Evolutionary conservation across 2,797 vertebrate genomes (phyloP).

Genomic region (Erithacus rubecula): DNA sequence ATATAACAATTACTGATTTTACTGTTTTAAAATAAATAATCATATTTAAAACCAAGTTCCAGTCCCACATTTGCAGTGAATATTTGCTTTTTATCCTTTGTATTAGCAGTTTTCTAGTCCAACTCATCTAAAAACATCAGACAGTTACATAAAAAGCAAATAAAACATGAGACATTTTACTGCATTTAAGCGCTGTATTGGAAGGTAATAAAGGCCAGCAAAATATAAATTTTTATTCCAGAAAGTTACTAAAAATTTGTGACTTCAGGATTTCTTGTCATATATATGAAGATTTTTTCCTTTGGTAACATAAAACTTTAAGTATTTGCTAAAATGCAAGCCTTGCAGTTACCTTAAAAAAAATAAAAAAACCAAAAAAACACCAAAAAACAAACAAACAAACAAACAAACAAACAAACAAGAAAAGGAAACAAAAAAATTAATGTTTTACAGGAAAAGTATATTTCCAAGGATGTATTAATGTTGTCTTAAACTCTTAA

Average conservation of each 20-base stretch:
- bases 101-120: not conserved
- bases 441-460: fast-evolving
- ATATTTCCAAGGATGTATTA: not conserved
- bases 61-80: not conserved
- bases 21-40: not conserved
- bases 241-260: not conserved
- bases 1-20: not conserved
- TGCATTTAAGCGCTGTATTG: not conserved
- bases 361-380: no score
- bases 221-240: not conserved
- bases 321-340: not conserved
- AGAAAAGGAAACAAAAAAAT: not conserved
- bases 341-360: not conserved
- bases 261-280: not conserved
- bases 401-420: not conserved
- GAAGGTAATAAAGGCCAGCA: not conserved
- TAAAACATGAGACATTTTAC: not conserved
- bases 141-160: not conserved
- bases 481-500: not conserved
- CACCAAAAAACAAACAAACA: fast-evolving
- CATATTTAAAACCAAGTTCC: not conserved
- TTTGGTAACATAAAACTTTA: not conserved
- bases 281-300: not conserved
- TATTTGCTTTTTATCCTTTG: not conserved
- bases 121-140: not conserved